Conservation (phyloP, 2,888 invertebrate genomes). For the Drosophila hamatofila region DNA sequence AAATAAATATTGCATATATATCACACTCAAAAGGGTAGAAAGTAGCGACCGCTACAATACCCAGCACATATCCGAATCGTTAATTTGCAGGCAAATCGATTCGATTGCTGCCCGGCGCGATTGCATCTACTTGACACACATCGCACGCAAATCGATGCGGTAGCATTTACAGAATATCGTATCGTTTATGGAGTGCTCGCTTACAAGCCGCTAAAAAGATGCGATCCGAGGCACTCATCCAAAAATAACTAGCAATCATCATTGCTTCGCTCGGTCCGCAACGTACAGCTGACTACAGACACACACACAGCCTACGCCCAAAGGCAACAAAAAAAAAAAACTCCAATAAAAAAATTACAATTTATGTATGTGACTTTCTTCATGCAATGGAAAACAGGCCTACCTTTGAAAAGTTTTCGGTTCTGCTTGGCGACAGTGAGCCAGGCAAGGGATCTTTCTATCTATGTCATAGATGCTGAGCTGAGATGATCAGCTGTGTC, state of each 20-base stretch:
- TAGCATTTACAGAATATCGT: conserved; percentile 69
- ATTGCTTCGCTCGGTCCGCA: conserved; percentile 24
- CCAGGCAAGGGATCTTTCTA: neutral
- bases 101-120: conserved; percentile 56
- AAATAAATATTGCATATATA: conserved; percentile 58
- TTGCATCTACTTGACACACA: conserved; percentile 83
- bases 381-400: conserved; percentile 32
- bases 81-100: conserved; percentile 79
- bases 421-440: neutral
- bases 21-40: conserved; percentile 49
- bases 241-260: conserved; percentile 59
- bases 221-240: conserved; percentile 54
- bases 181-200: conserved; percentile 21
- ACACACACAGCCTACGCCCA: conserved; percentile 54
- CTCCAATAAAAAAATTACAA: conserved; percentile 44
- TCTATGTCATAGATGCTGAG: conserved; percentile 5
- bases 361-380: conserved; percentile 79
- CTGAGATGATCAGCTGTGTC: neutral
- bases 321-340: conserved; percentile 8
- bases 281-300: neutral
- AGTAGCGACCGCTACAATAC: conserved; percentile 46
- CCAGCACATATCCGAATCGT: conserved; percentile 70
- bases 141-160: conserved; percentile 79
- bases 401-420: conserved; percentile 1
- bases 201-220: conserved; percentile 59